phyloP scores from a whole-genome alignment of 2,797 vertebrate species.

The Antrozous pallidus region DNA sequence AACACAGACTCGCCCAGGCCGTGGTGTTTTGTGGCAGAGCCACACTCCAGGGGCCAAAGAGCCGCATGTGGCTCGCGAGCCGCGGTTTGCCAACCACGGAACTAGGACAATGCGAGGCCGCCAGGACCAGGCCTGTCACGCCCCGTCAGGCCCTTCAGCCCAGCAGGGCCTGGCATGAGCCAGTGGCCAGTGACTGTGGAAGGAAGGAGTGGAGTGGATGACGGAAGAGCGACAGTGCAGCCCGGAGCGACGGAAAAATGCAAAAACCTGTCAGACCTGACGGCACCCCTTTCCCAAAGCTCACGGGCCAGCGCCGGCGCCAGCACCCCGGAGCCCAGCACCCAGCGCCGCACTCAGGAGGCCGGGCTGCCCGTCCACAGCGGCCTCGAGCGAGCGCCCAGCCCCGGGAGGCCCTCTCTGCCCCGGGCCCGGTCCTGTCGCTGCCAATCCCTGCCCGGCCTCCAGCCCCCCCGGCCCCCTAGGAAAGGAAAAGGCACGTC shows the following conservation, averaged over 20 bases:
- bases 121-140: background rate
- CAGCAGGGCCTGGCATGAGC: background rate
- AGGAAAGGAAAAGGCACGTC: conserved; percentile 57
- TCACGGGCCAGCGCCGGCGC: background rate
- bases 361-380: no score
- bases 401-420: conserved; percentile 47
- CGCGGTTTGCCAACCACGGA: no score
- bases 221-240: background rate
- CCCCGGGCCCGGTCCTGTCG: background rate
- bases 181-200: background rate
- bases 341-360: background rate
- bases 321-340: no score
- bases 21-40: no score
- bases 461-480: background rate
- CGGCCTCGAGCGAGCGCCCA: background rate
- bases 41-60: no score
- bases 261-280: background rate
- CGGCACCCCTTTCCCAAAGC: background rate
- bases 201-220: background rate
- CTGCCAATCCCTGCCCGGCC: background rate
- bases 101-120: background rate
- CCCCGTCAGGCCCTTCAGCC: background rate
- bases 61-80: no score
- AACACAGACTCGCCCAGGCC: no score
- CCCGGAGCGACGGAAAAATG: background rate